Conservation (phyloP, 2,797 vertebrate species). For the Oreonectes daqikongensis region DNA sequence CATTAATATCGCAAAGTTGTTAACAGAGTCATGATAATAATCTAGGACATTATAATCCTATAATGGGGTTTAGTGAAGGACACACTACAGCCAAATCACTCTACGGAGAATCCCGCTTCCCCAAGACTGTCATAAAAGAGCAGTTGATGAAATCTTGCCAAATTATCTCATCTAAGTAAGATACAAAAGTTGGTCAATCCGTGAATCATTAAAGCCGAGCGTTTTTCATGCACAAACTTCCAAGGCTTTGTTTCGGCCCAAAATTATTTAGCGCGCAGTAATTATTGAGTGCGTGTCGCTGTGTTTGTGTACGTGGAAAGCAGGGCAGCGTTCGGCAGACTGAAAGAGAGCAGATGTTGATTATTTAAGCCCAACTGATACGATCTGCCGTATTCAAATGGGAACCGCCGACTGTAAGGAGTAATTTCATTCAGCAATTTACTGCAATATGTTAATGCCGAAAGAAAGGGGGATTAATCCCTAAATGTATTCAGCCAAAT, state of each 20-base stretch:
- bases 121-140: slow-evolving; percentile 45
- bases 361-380: slow-evolving; percentile 35
- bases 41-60: slow-evolving; percentile 58
- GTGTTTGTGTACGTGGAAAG: neutral
- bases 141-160: slow-evolving; percentile 43
- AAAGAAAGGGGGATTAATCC: slow-evolving; percentile 64
- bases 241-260: neutral
- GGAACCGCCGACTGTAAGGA: slow-evolving; percentile 66
- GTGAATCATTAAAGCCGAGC: slow-evolving; percentile 19
- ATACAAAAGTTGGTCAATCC: slow-evolving; percentile 24
- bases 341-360: slow-evolving; percentile 40
- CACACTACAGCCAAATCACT: slow-evolving; percentile 44
- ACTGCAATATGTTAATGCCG: slow-evolving; percentile 70
- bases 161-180: slow-evolving; percentile 42
- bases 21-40: slow-evolving; percentile 59
- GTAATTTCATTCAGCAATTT: slow-evolving; percentile 73
- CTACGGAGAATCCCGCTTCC: slow-evolving; percentile 40
- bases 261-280: slow-evolving; percentile 23
- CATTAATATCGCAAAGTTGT: slow-evolving; percentile 50
- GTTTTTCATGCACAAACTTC: slow-evolving; percentile 23
- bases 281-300: slow-evolving; percentile 15
- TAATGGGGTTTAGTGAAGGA: slow-evolving; percentile 33
- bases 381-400: slow-evolving; percentile 54
- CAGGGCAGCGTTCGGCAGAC: neutral
- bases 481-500: slow-evolving; percentile 67